A percentile compares a stretch with the other conserved stretches of the same genome.
These are phyloP conservation scores for Oceanites oceanicus DNA, from an alignment of 2,113 vertebrate genomes.

Conservation along the genomic window DNA sequence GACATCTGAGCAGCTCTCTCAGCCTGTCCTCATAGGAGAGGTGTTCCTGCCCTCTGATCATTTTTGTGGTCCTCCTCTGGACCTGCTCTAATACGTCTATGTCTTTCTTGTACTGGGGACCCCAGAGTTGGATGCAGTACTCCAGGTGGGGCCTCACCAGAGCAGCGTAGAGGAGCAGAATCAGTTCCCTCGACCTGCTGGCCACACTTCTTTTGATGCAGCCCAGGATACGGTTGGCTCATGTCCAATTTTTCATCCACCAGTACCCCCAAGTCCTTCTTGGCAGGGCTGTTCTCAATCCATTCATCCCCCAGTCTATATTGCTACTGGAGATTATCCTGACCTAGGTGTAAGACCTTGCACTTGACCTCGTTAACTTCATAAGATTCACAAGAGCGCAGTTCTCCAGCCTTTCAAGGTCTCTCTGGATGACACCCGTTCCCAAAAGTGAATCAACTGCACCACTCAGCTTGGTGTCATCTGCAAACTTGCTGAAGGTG, in stretches of 20 bases:
- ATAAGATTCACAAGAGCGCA: background rate
- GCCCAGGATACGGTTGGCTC: background rate
- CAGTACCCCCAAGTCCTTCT: background rate
- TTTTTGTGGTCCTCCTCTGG: background rate
- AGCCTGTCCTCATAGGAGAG: background rate
- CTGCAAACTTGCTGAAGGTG: background rate
- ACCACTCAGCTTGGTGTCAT: background rate
- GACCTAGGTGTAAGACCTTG: background rate
- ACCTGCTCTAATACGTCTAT: background rate
- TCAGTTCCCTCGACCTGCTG: background rate
- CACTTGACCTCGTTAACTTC: background rate
- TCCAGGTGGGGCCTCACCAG: background rate
- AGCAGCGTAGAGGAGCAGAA: background rate
- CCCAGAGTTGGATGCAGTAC: background rate
- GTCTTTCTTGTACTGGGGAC: background rate
- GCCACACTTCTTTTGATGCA: background rate
- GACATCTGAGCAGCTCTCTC: background rate
- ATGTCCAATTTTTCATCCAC: background rate
- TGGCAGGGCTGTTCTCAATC: background rate
- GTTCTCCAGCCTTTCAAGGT: background rate
- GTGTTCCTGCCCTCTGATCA: background rate
- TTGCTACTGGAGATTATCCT: background rate
- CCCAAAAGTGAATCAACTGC: background rate
- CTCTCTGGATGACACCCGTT: background rate
- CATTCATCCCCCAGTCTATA: background rate